Evolutionary conservation across 2,888 invertebrate species (phyloP), one percentile per base, ranked within the genome.

Genomic region (Cosmopolites sordidus): DNA sequence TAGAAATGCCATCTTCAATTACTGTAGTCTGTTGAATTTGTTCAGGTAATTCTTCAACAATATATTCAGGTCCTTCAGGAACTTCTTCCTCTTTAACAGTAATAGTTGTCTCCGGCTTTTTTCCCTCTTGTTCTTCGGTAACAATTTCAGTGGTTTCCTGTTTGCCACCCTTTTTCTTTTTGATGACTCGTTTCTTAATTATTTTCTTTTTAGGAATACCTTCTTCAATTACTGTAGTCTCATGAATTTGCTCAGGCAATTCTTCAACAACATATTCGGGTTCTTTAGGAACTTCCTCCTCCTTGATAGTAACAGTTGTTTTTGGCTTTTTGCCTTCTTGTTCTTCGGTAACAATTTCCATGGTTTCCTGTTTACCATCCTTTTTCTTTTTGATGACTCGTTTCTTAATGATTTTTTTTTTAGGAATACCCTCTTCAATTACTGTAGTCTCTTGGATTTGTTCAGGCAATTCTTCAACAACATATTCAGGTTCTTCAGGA

Each of bases 321-420:
- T 54, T 60, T 8, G 59, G 55, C 39, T 43, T 44, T 27, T 59
- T 57, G 14, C 54, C 64, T 50, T 62, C 60, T 56, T 64, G 66
- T 60, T 60, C 59, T 27, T 58, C 56, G 22, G 61, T 64, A 2
- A 58, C 54, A 29, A 60, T 56, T 48, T 63, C 60, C 17, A 67
- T 60, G 40, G 54, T 44, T 60, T 77, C 75, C 37, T 74, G 69
- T 59, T 67, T 71, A 40, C 67, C 62, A 49, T 69, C 74, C 58
- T 60, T 70, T 66, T 58, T 61, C 50, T 64, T 71, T 68, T 58
- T 66, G 63, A 50, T 66, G 47, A 60, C 69, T 67, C 72, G 66
- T 60, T 77, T 76, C 57, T 75, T 77, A 11, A 78, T 76, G 1
- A 74, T 65, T 51, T 74, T 73, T 2, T 60, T 68, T 66, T 60